phyloP scores from a whole-genome alignment of 92 coral and sea anemone genomes.

The Muricea muricata region DNA sequence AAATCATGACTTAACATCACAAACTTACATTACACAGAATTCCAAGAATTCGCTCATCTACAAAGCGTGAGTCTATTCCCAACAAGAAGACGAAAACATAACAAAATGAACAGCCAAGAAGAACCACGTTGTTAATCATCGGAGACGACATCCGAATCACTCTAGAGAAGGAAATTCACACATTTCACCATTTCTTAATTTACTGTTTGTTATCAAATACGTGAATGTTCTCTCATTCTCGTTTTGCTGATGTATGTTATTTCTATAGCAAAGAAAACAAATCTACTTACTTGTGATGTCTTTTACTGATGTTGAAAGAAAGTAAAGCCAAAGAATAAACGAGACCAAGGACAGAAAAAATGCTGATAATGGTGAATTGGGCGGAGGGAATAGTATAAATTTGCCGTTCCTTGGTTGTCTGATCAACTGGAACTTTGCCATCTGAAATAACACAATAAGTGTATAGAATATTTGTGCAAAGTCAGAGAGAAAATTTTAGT shows the following conservation, averaged over 20 bases:
- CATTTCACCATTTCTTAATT: too few relatives aligned
- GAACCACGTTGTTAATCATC: constrained; percentile 75
- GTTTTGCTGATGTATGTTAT: too few relatives aligned
- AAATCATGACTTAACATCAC: too few relatives aligned
- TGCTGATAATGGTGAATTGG: constrained; percentile 1
- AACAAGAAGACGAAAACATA: constrained; percentile 78
- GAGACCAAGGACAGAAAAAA: constrained; percentile 15
- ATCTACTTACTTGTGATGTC: constrained; percentile 41
- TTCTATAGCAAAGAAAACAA: too few relatives aligned
- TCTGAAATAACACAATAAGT: neutral
- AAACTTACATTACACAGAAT: constrained; percentile 72
- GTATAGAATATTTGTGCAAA: too few relatives aligned
- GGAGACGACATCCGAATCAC: constrained; percentile 74
- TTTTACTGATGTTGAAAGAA: constrained; percentile 21
- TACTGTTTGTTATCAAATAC: too few relatives aligned
- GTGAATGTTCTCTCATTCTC: too few relatives aligned
- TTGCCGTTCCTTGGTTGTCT: constrained; percentile 11
- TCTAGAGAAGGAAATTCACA: too few relatives aligned
- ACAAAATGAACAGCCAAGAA: constrained; percentile 78
- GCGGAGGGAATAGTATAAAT: constrained; percentile 4
- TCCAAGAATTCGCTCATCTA: constrained; percentile 49
- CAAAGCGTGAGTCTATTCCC: constrained; percentile 73
- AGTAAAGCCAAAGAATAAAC: constrained; percentile 15
- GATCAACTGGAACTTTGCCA: constrained; percentile 32
- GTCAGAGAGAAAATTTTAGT: too few relatives aligned